phyloP scores from a whole-genome alignment of 2,113 vertebrate genomes.

The Propithecus coquereli region DNA sequence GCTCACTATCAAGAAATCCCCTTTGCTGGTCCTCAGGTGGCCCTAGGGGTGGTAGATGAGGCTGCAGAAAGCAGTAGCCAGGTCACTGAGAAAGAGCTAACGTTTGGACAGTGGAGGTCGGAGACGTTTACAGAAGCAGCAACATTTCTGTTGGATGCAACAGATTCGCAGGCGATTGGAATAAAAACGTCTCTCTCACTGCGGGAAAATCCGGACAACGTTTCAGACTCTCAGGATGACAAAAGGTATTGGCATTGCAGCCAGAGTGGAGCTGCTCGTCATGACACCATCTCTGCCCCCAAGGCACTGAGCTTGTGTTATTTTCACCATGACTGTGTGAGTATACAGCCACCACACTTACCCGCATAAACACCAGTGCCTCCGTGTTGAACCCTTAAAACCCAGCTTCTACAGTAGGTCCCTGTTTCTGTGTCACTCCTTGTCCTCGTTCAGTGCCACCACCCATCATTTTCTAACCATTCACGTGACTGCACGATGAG shows the following conservation, averaged over 20 bases:
- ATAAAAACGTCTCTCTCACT: constrained; percentile 90
- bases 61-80: constrained; percentile 69
- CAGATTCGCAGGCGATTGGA: constrained; percentile 83
- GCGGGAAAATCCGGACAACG: constrained; percentile 89
- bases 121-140: constrained; percentile 83
- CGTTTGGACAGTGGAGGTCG: constrained; percentile 86
- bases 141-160: constrained; percentile 84
- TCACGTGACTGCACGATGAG: neutral
- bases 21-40: constrained; percentile 23
- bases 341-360: constrained; percentile 22
- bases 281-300: constrained; percentile 84
- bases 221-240: constrained; percentile 88
- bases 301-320: constrained; percentile 70
- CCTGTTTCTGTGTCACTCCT: neutral
- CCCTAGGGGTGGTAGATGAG: neutral
- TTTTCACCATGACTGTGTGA: constrained; percentile 44
- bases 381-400: neutral
- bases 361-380: constrained; percentile 47
- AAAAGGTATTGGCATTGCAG: constrained; percentile 88
- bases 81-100: constrained; percentile 76
- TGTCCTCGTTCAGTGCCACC: neutral
- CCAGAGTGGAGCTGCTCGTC: constrained; percentile 84
- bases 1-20: constrained; percentile 26
- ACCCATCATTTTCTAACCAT: neutral
- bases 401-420: neutral